Evolutionary conservation across 1,140 invertebrate species (phyloP), one percentile per base, ranked within the genome.

Genomic region (Drosophila sulfurigaster): DNA sequence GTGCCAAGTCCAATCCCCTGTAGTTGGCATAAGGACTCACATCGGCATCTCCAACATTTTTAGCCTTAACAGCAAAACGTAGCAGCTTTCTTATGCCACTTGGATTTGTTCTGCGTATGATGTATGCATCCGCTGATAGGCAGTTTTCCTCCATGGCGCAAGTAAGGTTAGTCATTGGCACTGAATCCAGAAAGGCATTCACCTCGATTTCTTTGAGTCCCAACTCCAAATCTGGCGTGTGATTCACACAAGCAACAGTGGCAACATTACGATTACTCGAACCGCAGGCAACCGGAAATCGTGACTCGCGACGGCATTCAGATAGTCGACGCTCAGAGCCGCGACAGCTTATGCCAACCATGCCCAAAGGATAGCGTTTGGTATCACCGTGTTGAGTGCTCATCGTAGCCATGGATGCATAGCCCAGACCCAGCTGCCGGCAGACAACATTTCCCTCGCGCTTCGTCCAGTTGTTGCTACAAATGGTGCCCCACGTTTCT

Each of bases 61-160:
- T 93, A 5, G 98, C 98, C 65, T 96, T 95, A 0, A 97, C 97
- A 1, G 91, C 81, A 66, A 92, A 92, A 10, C 91, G 87, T 0
- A 92, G 52, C 5, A 92, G 28, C 1, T 86, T 79, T 20, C 91
- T 79, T 4, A 77, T 46, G 0, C 79, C 91, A 0, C 57, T n/a
- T 5, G 91, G 91, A 43, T 89, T 60, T 0, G 73, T 81, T 11
- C 51, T 52, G 71, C 96, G 95, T 38, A 96, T 93, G 81, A 94
- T 94, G 89, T 98, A 98, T 1, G 98, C 98, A 48, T 96, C 94
- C 0, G 95, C 95, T 0, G 97, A 96, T 0, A 99, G 92, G 83
- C 98, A 99, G 87, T 99, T 98, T 92, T 99, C 98, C 83, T 99
- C 98, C 97, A 99, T 98, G 5, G 98, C 97, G 86, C 98, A 99